Percentiles rank a stretch among this genome's conserved stretches.
These are phyloP conservation scores for Hypotaenidia okinawae DNA, from an alignment of 2,797 vertebrate genomes.

Conservation along the genomic window DNA sequence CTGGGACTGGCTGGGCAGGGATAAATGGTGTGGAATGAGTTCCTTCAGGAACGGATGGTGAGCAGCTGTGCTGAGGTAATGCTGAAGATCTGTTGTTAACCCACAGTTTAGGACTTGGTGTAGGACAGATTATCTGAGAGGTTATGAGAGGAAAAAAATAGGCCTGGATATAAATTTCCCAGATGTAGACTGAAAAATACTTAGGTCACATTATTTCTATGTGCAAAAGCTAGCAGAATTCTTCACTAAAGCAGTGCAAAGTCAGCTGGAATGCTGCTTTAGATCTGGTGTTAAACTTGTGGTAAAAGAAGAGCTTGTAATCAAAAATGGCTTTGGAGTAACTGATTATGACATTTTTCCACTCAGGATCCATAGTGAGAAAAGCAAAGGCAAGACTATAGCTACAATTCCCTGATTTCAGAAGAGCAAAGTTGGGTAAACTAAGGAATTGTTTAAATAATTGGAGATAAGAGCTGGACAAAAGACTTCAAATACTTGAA, in stretches of 20 bases:
- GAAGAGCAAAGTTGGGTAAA: background rate
- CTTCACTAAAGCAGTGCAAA: background rate
- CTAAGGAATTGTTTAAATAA: background rate
- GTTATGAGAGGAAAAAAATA: background rate
- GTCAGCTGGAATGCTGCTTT: background rate
- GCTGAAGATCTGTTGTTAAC: background rate
- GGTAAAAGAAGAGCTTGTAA: background rate
- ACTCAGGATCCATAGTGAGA: background rate
- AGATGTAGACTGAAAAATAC: background rate
- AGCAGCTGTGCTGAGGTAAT: background rate
- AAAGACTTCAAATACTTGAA: background rate
- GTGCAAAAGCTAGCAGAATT: background rate
- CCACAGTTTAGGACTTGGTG: background rate
- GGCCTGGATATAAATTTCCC: background rate
- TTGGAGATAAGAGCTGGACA: background rate
- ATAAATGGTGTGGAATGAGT: background rate
- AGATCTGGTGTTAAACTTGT: background rate
- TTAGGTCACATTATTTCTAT: background rate
- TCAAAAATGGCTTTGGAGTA: background rate
- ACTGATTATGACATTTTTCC: background rate
- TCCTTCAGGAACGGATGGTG: background rate
- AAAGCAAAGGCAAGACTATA: background rate
- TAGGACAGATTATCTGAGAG: background rate
- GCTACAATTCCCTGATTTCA: background rate
- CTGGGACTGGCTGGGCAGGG: background rate